Evolutionary conservation across 2,797 vertebrate species (phyloP).

Genomic region (Jordanella pulchra): DNA sequence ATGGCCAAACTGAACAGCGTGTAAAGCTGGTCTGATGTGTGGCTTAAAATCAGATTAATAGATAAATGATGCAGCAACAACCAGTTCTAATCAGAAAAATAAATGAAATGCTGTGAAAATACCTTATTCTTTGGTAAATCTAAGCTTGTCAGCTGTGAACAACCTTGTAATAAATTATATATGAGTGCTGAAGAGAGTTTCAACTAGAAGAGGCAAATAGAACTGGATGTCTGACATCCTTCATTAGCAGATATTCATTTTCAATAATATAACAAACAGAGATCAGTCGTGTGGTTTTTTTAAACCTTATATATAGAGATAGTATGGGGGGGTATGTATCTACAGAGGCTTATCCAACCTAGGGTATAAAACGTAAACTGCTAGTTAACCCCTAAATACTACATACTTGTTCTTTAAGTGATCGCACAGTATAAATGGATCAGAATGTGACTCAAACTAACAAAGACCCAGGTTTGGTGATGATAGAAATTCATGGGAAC

Average conservation of each 20-base stretch:
- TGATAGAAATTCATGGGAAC: not conserved
- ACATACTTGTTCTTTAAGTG: not conserved
- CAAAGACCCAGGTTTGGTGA: not conserved
- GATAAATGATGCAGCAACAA: constrained; percentile 23
- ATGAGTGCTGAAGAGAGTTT: not conserved
- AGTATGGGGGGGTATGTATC: no score
- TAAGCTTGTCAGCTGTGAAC: not conserved
- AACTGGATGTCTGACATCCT: not conserved
- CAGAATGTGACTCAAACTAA: not conserved
- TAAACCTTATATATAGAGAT: not conserved
- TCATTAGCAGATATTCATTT: not conserved
- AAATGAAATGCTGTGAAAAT: not conserved
- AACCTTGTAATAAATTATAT: not conserved
- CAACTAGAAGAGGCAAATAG: not conserved
- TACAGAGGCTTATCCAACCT: not conserved
- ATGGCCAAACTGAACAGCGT: constrained; percentile 23
- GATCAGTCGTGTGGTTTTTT: not conserved
- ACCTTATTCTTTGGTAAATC: not conserved
- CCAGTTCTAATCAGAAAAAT: constrained; percentile 32
- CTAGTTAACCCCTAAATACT: not conserved
- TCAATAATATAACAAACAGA: not conserved
- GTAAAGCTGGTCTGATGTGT: constrained; percentile 35
- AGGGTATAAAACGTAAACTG: not conserved
- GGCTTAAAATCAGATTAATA: constrained; percentile 25
- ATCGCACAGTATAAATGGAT: not conserved